phyloP scores from a whole-genome alignment of 2,113 vertebrate genomes.

The Chitala chitala region DNA sequence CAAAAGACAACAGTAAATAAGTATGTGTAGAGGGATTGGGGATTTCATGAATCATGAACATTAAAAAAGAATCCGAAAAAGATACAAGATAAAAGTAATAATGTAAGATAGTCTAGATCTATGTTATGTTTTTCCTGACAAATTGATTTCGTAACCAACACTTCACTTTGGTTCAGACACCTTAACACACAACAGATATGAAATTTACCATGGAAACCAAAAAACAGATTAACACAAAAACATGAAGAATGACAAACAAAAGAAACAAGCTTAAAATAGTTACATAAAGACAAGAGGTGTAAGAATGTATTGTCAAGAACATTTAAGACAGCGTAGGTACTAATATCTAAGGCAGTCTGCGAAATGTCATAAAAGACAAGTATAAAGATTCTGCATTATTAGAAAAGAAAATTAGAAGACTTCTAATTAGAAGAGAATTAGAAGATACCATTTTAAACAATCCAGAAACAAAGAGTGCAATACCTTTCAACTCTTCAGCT shows the following conservation, averaged over 20 bases:
- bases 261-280: background rate
- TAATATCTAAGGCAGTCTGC: background rate
- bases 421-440: background rate
- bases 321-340: background rate
- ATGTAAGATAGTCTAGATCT: too few species aligned
- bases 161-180: background rate
- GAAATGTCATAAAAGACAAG: background rate
- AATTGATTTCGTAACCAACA: too few species aligned
- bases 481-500: conserved; percentile 1
- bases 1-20: background rate
- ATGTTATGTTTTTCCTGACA: background rate
- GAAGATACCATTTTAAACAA: background rate
- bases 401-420: background rate
- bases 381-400: background rate
- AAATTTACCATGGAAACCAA: background rate
- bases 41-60: background rate
- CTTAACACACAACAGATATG: background rate
- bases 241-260: background rate
- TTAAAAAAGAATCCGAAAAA: background rate
- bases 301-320: background rate
- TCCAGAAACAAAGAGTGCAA: background rate
- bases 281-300: background rate
- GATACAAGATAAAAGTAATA: background rate
- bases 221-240: background rate
- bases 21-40: background rate